phyloP scores from a whole-genome alignment of 2,797 vertebrate species.

The Girardinus metallicus region DNA sequence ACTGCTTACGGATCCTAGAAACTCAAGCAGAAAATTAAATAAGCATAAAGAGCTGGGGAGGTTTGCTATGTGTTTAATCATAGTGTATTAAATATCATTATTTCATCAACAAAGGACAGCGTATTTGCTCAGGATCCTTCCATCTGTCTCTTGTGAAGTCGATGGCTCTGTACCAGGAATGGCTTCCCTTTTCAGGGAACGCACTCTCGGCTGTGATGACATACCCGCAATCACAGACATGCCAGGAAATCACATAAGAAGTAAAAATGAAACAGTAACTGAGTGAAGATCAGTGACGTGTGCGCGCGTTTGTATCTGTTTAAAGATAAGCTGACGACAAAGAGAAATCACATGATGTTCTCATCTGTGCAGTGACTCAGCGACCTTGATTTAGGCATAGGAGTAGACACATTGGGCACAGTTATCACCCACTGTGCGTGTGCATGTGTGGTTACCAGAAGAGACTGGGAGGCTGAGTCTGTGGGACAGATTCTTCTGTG shows the following conservation, averaged over 20 bases:
- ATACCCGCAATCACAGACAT: slow-evolving; percentile 30
- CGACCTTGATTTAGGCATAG: slow-evolving; percentile 43
- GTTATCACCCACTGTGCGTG: slow-evolving; percentile 10
- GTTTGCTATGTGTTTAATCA: slow-evolving; percentile 4
- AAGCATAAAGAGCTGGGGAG: slow-evolving; percentile 1
- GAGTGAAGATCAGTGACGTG: background rate
- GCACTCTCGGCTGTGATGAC: slow-evolving; percentile 28
- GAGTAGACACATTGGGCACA: slow-evolving; percentile 12
- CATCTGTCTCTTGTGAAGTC: slow-evolving; percentile 52
- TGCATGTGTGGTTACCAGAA: slow-evolving; percentile 7
- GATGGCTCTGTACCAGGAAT: slow-evolving; percentile 54
- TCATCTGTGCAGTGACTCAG: slow-evolving; percentile 34
- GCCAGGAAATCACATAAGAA: slow-evolving; percentile 44
- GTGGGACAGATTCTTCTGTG: slow-evolving; percentile 28
- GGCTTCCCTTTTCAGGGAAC: slow-evolving; percentile 48
- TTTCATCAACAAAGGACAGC: slow-evolving; percentile 33
- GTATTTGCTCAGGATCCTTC: slow-evolving; percentile 42
- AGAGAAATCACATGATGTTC: slow-evolving; percentile 36
- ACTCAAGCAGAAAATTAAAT: background rate
- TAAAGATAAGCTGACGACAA: slow-evolving; percentile 43
- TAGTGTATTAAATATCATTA: slow-evolving; percentile 5
- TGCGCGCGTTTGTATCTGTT: background rate
- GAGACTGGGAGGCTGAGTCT: slow-evolving; percentile 23
- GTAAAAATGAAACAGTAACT: slow-evolving; percentile 19
- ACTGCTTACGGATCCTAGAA: background rate